These are phyloP conservation scores for Atherix ibis DNA, from an alignment of 2,888 invertebrate genomes.

Conservation along the genomic window DNA sequence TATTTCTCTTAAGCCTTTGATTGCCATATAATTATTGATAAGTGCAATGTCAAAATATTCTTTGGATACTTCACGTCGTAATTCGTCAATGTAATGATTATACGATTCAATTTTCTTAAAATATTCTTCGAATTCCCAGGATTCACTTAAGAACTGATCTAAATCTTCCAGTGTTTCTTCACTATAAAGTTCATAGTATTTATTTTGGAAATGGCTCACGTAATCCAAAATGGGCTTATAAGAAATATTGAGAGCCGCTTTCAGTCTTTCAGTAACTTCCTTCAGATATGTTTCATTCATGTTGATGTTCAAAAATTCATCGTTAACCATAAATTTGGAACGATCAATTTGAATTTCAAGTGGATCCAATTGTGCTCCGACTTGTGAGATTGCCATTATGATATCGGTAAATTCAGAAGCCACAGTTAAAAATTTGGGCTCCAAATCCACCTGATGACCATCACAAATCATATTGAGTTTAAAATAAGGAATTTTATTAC, in stretches of 20 bases:
- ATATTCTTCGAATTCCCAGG: conserved; percentile 41
- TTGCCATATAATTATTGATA: conserved; percentile 45
- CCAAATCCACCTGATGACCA: conserved; percentile 31
- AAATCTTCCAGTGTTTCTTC: conserved; percentile 34
- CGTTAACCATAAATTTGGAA: conserved; percentile 15
- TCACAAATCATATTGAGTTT: conserved; percentile 34
- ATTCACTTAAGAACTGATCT: conserved; percentile 34
- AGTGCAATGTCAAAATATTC: conserved; percentile 52
- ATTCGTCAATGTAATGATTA: conserved; percentile 40
- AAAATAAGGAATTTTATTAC: conserved; percentile 43
- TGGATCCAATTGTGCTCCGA: conserved; percentile 43
- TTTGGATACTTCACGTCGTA: conserved; percentile 45
- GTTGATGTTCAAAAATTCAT: conserved; percentile 39
- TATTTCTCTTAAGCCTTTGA: conserved; percentile 42
- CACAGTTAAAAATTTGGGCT: conserved; percentile 43
- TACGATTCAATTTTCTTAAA: conserved; percentile 45
- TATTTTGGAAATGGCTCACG: conserved; percentile 35
- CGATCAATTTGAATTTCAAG: conserved; percentile 32
- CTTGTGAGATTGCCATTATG: conserved; percentile 37
- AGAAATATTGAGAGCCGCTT: conserved; percentile 35
- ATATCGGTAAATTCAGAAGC: conserved; percentile 40
- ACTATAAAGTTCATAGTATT: conserved; percentile 43
- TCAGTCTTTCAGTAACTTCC: conserved; percentile 37
- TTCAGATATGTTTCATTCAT: conserved; percentile 41
- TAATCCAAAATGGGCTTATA: conserved; percentile 43